phyloP scores from a whole-genome alignment of 2,113 vertebrate genomes.

The human (Homo sapiens) region GRCh38 chr2:72942001-72942500 shows the following conservation, averaged over 20 bases:
- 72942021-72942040: slow-evolving; percentile 13
- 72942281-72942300: background rate
- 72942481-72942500: background rate
- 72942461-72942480: background rate
- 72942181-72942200: slow-evolving; percentile 64
- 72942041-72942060: slow-evolving; percentile 80
- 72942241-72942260: background rate
- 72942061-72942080: slow-evolving; percentile 67
- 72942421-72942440: background rate
- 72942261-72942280: background rate
- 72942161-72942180: background rate
- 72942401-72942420: slow-evolving; percentile 35
- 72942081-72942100: slow-evolving; percentile 37
- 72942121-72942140: background rate
- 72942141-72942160: background rate
- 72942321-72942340: background rate
- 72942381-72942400: background rate
- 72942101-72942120: slow-evolving; percentile 77
- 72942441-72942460: background rate
- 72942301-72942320: background rate
- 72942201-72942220: background rate
- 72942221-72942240: background rate
- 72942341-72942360: background rate
- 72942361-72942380: background rate
- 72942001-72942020: background rate